Evolutionary conservation across 2,888 invertebrate genomes (phyloP).

Genomic region (Tenthredo livida): DNA sequence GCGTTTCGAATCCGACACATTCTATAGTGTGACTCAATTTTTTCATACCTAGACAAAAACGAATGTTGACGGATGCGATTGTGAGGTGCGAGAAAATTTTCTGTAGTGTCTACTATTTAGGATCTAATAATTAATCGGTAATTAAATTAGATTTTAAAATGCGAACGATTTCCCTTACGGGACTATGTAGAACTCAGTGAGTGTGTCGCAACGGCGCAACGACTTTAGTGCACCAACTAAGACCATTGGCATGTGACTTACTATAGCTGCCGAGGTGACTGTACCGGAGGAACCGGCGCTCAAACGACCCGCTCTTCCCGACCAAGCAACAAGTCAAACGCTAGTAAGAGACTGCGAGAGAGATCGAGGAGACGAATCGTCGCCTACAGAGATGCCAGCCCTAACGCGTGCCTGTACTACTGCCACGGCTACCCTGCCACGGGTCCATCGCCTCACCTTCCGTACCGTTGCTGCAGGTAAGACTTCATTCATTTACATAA

Average conservation of each 20-base stretch:
- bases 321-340: slow-evolving; percentile 59
- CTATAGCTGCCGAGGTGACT: slow-evolving; percentile 64
- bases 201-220: slow-evolving; percentile 33
- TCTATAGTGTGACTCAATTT: not conserved
- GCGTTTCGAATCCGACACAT: not conserved
- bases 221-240: slow-evolving; percentile 48
- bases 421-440: slow-evolving; percentile 65
- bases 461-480: slow-evolving; percentile 64
- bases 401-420: slow-evolving; percentile 68
- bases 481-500: slow-evolving; percentile 32
- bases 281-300: slow-evolving; percentile 62
- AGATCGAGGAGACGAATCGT: slow-evolving; percentile 32
- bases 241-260: slow-evolving; percentile 40
- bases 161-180: not conserved
- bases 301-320: slow-evolving; percentile 63
- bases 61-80: not conserved
- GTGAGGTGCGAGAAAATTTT: not conserved
- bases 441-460: slow-evolving; percentile 68
- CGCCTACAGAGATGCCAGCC: slow-evolving; percentile 64
- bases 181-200: not conserved
- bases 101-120: not conserved
- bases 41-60: not conserved
- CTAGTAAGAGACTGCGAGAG: slow-evolving; percentile 5
- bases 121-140: not conserved
- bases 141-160: not conserved